Conservation (phyloP, 37 sponge, comb jelly and placozoan genomes). For the Aplysina aerophoba region DNA sequence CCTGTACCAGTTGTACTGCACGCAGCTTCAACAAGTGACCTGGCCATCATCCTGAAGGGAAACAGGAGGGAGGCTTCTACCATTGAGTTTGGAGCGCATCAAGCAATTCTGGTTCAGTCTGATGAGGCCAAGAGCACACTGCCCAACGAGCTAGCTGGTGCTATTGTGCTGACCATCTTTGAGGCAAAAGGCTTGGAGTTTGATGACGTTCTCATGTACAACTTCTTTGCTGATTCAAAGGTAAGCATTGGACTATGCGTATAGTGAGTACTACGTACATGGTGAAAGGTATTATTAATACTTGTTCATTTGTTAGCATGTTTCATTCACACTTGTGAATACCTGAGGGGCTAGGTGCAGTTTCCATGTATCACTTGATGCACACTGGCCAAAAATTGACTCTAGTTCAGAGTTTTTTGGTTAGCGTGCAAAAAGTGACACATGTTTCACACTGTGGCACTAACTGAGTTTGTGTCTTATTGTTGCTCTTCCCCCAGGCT, state of each 20-base stretch:
- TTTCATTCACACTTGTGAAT: no score
- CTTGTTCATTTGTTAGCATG: no score
- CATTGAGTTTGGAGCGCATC: constrained; percentile 88
- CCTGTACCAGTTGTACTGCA: constrained; percentile 63
- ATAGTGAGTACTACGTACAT: no score
- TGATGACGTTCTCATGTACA: constrained; percentile 88
- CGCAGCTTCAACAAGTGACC: constrained; percentile 54
- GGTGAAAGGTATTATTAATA: no score
- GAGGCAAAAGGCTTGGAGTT: constrained; percentile 89
- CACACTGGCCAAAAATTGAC: no score
- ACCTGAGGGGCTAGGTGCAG: no score
- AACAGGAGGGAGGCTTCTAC: constrained; percentile 68
- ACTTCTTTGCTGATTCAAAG: constrained; percentile 83
- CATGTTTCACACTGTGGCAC: no score
- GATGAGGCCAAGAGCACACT: constrained; percentile 60
- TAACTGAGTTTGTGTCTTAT: background rate
- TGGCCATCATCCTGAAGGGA: constrained; percentile 75
- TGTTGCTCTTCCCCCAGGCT: constrained; percentile 43
- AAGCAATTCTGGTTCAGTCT: constrained; percentile 79
- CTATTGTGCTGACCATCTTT: constrained; percentile 76
- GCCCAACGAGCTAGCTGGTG: constrained; percentile 63
- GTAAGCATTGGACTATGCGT: constrained; percentile 36
- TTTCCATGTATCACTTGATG: no score
- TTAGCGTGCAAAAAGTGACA: no score
- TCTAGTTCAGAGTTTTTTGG: no score